Base-by-base conservation (phyloP, 2,113 vertebrate species). In the Oreochromis niloticus region DNA sequence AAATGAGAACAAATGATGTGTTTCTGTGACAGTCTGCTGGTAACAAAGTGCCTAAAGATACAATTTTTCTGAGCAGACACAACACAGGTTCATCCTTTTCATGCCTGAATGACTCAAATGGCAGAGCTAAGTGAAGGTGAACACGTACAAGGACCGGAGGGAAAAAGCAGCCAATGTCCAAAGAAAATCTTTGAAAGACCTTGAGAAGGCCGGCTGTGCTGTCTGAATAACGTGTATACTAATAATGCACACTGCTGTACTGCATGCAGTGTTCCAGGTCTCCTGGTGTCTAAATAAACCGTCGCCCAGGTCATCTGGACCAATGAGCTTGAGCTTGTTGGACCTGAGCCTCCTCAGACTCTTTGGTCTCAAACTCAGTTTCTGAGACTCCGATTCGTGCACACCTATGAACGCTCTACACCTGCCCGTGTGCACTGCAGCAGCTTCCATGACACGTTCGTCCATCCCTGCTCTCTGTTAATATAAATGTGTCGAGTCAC, bases 361-460 rank as follows among this genome's bases (percentile, higher is more conserved):
- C 27, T 59, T 16, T 32, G 27, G 0, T 66, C 8, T 61, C 14
- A 32, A 17, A 59, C 27, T 22, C 1, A 1, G 36, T 41, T 41
- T 43, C n/a, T 43, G 36, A 71, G 2, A 1, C n/a, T 5, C 14
- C 22, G 34, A 9, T 8, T 43, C 12, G n/a, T 14, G 39, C 36
- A 24, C 36, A 9, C 66, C 66, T 43, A 41, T 0, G 12, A 43
- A 13, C 13, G n/a, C n/a, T 0, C n/a, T 24, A 68, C 63, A 55
- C 39, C 39, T 4, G 27, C 78, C 81, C 9, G 11, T 61, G 63
- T 13, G n/a, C 48, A 7, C n/a, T 66, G 3, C 17, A 36, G 27
- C 34, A 22, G 7, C 86, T 39, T 91, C 88, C 88, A 84, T 86
- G 88, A 90, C 80, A 22, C 10, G n/a, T 86, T 50, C 48, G 9